Percentiles rank a stretch among this genome's conserved stretches.
Evolutionary conservation across 2,797 vertebrate genomes (phyloP).

Genomic region (Fringilla coelebs): DNA sequence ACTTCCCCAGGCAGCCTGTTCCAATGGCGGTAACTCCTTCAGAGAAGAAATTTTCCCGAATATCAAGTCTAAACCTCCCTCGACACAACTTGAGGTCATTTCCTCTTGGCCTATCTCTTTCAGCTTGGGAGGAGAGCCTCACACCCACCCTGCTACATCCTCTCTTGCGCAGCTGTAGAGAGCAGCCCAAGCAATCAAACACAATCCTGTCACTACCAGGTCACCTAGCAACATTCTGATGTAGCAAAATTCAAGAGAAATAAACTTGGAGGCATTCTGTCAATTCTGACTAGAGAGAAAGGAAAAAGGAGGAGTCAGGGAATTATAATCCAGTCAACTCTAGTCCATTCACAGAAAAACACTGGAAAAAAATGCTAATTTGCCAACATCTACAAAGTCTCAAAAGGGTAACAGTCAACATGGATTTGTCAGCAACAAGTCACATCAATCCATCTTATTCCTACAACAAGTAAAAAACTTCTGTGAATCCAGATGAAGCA

Average conservation of each 20-base stretch:
- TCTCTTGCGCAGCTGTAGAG: neutral
- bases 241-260: neutral
- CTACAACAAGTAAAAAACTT: neutral
- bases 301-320: neutral
- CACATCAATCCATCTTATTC: neutral
- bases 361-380: neutral
- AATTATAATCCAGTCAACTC: neutral
- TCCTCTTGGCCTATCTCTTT: accelerated
- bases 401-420: neutral
- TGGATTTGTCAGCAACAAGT: neutral
- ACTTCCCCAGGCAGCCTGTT: neutral
- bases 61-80: neutral
- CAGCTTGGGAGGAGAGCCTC: neutral
- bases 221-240: neutral
- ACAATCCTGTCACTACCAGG: neutral
- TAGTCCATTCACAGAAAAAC: neutral
- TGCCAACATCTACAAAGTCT: neutral
- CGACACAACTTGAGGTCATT: accelerated
- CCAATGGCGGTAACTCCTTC: neutral
- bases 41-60: neutral
- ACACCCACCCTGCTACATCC: neutral
- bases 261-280: neutral
- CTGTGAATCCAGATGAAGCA: neutral
- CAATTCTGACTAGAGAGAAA: neutral
- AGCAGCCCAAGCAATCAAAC: neutral